Conservation (phyloP, 2,797 vertebrate species). For the Hapalemur alaotrensis region DNA sequence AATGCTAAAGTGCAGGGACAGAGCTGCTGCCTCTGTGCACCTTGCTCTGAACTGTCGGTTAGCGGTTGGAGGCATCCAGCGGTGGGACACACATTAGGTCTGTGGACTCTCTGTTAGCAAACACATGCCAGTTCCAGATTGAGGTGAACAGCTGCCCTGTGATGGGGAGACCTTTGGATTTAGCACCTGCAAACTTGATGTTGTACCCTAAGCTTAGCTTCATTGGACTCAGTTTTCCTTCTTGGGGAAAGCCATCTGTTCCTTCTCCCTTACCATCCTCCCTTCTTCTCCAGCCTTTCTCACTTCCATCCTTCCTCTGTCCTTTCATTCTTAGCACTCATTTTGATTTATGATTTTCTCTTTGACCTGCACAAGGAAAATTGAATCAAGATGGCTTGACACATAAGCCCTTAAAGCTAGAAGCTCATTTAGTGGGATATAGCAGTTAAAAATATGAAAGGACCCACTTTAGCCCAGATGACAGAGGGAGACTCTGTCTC, state of each 20-base stretch:
- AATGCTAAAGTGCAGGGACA: not conserved
- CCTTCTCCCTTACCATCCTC: not conserved
- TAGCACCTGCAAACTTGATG: rapidly evolving
- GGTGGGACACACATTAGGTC: too few relatives aligned
- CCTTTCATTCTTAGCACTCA: not conserved
- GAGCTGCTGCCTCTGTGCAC: not conserved
- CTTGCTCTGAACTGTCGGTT: not conserved
- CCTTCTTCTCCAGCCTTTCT: not conserved
- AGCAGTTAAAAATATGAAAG: not conserved
- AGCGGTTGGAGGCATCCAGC: not conserved
- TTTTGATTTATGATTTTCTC: not conserved
- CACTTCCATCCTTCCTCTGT: too few relatives aligned
- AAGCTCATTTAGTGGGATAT: not conserved
- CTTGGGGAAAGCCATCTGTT: not conserved
- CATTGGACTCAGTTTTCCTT: not conserved
- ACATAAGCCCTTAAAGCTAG: not conserved
- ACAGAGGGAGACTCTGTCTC: too few relatives aligned
- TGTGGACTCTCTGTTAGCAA: not conserved
- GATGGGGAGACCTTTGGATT: not conserved
- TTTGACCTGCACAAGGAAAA: not conserved
- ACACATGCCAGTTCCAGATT: not conserved
- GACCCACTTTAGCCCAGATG: too few relatives aligned
- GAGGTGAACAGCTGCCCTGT: not conserved
- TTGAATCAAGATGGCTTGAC: not conserved
- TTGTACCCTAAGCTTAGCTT: not conserved